Conservation (phyloP, 2,113 vertebrate species). For the Sapayoa aenigma region DNA sequence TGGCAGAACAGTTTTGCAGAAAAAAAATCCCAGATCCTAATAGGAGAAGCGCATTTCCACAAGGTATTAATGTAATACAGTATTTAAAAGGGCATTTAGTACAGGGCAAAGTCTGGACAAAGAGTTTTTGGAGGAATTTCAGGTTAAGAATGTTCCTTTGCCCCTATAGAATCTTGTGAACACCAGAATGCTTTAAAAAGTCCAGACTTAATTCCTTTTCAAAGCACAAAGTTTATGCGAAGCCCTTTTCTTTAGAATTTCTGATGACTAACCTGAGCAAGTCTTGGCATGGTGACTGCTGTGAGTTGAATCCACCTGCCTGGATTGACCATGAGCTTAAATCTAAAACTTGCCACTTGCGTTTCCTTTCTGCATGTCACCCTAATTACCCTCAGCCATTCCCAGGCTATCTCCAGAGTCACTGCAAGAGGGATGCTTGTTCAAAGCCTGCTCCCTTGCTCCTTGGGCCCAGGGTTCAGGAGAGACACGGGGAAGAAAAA, state of each 20-base stretch:
- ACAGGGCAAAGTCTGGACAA: not conserved
- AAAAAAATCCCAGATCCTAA: no score
- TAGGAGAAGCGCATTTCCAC: no score
- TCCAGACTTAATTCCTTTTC: not conserved
- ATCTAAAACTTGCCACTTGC: not conserved
- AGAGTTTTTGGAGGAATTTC: not conserved
- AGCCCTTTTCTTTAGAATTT: not conserved
- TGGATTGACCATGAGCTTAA: not conserved
- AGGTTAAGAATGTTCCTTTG: not conserved
- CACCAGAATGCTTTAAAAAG: not conserved
- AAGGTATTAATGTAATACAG: no score
- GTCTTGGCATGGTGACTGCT: not conserved
- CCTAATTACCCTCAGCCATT: not conserved
- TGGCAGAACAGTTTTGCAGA: no score
- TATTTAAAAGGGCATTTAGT: not conserved
- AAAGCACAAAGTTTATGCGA: not conserved
- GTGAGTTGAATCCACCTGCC: not conserved
- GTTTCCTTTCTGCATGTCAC: not conserved
- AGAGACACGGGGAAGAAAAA: not conserved
- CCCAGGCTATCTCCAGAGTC: not conserved
- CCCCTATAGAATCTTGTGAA: not conserved
- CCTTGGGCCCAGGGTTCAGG: not conserved
- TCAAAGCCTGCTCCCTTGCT: not conserved
- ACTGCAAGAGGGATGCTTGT: accelerated
- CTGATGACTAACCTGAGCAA: not conserved